These are phyloP conservation scores for Drosophila nebulosa DNA, from an alignment of 1,140 invertebrate species.

Conservation along the genomic window DNA sequence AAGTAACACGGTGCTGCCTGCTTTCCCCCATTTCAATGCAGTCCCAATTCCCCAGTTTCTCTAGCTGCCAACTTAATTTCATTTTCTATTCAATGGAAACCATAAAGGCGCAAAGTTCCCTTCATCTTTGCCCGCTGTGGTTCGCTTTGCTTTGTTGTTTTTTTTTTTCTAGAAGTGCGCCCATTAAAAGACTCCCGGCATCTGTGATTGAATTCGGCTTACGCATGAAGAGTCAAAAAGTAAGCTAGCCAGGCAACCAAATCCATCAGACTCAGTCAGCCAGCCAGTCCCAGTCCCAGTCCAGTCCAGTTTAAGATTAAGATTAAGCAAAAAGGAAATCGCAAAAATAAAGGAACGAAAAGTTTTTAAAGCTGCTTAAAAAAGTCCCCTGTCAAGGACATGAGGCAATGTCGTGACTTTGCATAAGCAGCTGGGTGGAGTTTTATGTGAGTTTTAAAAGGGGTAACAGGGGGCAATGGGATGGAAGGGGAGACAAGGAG, in stretches of 20 bases:
- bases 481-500: not conserved
- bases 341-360: not conserved
- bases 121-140: not conserved
- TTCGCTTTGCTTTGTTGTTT: conserved; percentile 5
- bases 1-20: not conserved
- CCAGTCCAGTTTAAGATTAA: conserved; percentile 2
- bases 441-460: conserved; percentile 15
- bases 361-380: conserved; percentile 58
- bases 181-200: conserved; percentile 35
- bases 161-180: conserved; percentile 2
- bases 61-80: conserved; percentile 48
- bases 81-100: conserved; percentile 55
- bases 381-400: conserved; percentile 69
- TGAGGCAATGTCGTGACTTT: conserved; percentile 42
- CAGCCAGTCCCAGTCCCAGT: conserved; percentile 3
- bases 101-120: conserved; percentile 46
- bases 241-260: conserved; percentile 21
- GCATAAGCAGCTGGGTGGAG: conserved; percentile 34
- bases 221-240: conserved; percentile 63
- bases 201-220: conserved; percentile 72
- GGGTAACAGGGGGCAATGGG: not conserved
- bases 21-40: conserved; percentile 14
- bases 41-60: conserved; percentile 36
- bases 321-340: not conserved
- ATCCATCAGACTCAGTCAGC: conserved; percentile 50